phyloP scores from a whole-genome alignment of 2,113 vertebrate species.

The Amblyopsis rosae region DNA sequence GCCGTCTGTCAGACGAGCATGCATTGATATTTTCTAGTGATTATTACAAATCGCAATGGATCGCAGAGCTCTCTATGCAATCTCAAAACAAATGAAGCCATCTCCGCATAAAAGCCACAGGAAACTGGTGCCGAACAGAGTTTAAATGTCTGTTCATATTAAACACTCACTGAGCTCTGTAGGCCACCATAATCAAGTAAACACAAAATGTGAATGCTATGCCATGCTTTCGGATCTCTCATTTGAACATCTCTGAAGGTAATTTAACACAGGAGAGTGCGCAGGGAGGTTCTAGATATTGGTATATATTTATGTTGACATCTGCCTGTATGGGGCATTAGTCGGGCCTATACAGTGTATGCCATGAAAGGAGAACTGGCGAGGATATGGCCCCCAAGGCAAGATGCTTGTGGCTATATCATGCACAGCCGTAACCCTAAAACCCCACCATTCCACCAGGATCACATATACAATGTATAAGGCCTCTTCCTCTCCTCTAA shows the following conservation, averaged over 20 bases:
- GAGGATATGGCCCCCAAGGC: not conserved
- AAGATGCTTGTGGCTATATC: not conserved
- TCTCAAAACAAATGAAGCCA: slow-evolving; percentile 36
- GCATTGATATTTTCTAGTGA: slow-evolving; percentile 31
- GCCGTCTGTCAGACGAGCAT: slow-evolving; percentile 19
- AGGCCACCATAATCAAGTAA: too few relatives aligned
- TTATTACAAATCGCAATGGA: slow-evolving; percentile 41
- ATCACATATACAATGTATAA: not conserved
- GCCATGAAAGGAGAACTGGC: not conserved
- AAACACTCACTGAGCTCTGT: slow-evolving; percentile 23
- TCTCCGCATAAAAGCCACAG: slow-evolving; percentile 25
- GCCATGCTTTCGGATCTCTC: not conserved
- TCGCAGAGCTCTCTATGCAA: slow-evolving; percentile 22
- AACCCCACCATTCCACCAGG: slow-evolving; percentile 8
- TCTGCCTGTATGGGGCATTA: not conserved
- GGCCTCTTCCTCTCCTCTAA: not conserved
- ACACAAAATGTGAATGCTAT: too few relatives aligned
- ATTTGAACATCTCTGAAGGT: not conserved
- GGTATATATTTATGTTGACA: not conserved
- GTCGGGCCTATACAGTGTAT: not conserved
- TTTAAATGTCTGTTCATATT: slow-evolving; percentile 23
- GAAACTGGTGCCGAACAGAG: slow-evolving; percentile 14
- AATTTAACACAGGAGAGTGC: not conserved
- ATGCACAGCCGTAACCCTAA: not conserved
- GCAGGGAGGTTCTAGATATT: not conserved